Conservation (phyloP, 2,888 invertebrate species). For the Drosophila gaucha region DNA sequence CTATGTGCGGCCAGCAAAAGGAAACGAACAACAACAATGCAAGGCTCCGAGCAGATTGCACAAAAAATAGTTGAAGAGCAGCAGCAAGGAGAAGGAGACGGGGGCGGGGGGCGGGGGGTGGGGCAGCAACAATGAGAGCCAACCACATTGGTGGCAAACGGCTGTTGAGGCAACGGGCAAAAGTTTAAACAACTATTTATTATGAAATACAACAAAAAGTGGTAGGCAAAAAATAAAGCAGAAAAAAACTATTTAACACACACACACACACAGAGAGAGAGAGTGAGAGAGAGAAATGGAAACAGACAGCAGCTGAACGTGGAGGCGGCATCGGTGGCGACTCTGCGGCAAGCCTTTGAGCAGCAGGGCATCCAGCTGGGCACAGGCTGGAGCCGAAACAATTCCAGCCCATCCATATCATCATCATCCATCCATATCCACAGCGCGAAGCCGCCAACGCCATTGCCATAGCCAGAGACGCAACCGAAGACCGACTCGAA, state of each 20-base stretch:
- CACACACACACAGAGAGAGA: conserved; percentile 3
- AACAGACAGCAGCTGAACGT: conserved; percentile 70
- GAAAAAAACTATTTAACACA: conserved; percentile 62
- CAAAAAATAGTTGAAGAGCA: conserved; percentile 55
- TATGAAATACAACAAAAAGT: conserved; percentile 72
- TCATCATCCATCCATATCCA: conserved; percentile 28
- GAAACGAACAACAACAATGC: conserved; percentile 59
- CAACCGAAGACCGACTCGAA: conserved; percentile 8
- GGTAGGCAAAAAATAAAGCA: conserved; percentile 39
- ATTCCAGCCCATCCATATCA: conserved; percentile 44
- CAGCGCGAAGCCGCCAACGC: conserved; percentile 28
- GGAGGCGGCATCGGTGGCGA: conserved; percentile 60
- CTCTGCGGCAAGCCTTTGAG: conserved; percentile 64
- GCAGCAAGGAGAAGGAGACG: background rate
- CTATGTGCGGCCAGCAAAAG: conserved; percentile 75
- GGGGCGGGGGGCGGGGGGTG: background rate
- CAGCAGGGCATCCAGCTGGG: conserved; percentile 61
- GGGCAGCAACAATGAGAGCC: conserved; percentile 41
- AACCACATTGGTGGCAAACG: conserved; percentile 80
- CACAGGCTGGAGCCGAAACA: conserved; percentile 33
- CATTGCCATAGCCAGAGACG: conserved; percentile 9
- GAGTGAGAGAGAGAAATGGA: conserved; percentile 25
- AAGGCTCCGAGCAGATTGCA: conserved; percentile 66
- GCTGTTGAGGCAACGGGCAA: conserved; percentile 59
- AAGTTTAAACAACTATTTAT: conserved; percentile 80